Evolutionary conservation across 2,888 invertebrate genomes (phyloP).

Genomic region (Nemurella pictetii): DNA sequence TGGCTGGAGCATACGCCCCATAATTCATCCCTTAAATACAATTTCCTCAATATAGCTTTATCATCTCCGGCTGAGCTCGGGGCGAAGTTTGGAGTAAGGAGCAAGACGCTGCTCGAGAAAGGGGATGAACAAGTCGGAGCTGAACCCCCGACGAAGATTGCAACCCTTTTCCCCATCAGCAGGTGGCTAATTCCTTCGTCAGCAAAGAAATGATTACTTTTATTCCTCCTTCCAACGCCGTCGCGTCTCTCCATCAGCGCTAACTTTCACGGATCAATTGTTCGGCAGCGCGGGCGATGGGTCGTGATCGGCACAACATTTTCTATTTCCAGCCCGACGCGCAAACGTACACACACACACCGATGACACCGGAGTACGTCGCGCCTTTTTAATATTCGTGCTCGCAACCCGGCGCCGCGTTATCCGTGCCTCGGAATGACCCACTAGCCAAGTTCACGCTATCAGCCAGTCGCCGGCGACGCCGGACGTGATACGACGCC

Average conservation of each 20-base stretch:
- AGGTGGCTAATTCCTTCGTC: constrained; percentile 14
- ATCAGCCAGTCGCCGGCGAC: neutral
- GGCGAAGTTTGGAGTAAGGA: neutral
- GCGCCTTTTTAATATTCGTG: neutral
- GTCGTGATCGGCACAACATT: neutral
- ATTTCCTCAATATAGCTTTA: constrained; percentile 25
- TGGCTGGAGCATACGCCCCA: neutral
- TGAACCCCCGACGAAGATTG: neutral
- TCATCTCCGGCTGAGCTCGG: constrained; percentile 14
- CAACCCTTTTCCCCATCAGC: constrained; percentile 15
- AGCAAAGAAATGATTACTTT: neutral
- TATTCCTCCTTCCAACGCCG: neutral
- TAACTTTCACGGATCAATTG: neutral
- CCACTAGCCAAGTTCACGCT: neutral
- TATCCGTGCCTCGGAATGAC: neutral
- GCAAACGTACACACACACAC: neutral
- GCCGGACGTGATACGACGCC: neutral
- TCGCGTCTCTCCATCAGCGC: neutral
- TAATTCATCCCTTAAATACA: constrained; percentile 16
- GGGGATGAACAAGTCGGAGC: neutral
- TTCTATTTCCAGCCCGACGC: neutral
- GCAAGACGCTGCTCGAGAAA: neutral
- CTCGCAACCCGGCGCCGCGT: neutral
- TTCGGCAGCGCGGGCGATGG: neutral
- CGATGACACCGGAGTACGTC: too few relatives aligned